Evolutionary conservation across 2,797 vertebrate species (phyloP).

Genomic region (Spinus olivaceus): DNA sequence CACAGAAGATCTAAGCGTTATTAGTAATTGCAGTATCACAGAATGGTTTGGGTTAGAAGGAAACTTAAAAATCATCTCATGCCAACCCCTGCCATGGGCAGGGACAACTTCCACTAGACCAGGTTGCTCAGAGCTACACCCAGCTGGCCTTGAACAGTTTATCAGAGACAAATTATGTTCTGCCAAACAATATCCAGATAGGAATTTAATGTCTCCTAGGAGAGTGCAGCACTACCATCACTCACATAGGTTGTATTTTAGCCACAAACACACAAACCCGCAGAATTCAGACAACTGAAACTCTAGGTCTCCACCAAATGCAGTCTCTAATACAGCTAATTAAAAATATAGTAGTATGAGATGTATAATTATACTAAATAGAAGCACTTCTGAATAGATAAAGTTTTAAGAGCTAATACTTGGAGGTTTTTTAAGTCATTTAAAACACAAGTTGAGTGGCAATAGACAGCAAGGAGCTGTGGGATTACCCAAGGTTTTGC

Average conservation of each 20-base stretch:
- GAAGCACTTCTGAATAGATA: neutral
- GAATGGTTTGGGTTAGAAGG: neutral
- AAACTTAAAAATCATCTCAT: neutral
- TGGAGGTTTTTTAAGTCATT: neutral
- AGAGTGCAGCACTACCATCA: neutral
- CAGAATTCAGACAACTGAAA: neutral
- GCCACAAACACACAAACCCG: neutral
- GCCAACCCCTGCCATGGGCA: too few species aligned
- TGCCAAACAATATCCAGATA: neutral
- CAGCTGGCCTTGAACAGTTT: neutral
- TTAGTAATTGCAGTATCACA: neutral
- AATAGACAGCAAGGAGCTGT: neutral
- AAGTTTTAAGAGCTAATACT: neutral
- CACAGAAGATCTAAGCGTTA: neutral
- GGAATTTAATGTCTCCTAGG: neutral
- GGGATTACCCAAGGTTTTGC: neutral
- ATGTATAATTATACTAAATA: neutral
- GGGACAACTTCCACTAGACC: neutral
- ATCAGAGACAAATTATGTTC: neutral
- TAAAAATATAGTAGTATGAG: neutral
- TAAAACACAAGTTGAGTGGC: neutral
- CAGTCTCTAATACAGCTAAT: neutral
- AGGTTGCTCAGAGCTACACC: neutral
- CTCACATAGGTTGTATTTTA: neutral
- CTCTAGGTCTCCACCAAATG: neutral